A percentile compares a stretch with the other conserved stretches of the same genome.
These are phyloP conservation scores for Drosophila pseudoananassae DNA, from an alignment of 1,140 invertebrate genomes.

Conservation along the genomic window DNA sequence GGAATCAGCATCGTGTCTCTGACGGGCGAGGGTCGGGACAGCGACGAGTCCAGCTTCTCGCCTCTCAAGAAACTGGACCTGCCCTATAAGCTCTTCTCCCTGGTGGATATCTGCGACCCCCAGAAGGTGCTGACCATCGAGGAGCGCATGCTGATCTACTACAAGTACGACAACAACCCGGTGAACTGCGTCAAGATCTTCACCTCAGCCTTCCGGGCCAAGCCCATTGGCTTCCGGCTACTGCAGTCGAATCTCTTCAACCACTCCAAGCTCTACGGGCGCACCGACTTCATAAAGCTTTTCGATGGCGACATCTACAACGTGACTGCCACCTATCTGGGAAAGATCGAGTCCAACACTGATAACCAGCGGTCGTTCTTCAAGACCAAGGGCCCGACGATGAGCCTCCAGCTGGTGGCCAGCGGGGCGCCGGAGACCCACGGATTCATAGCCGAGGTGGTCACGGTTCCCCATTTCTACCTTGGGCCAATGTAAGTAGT, in stretches of 20 bases:
- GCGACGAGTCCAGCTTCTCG: constrained; percentile 93
- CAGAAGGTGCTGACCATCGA: constrained; percentile 95
- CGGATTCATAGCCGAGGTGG: constrained; percentile 98
- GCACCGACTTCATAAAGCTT: constrained; percentile 93
- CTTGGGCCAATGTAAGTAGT: constrained; percentile 92
- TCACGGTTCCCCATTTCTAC: constrained; percentile 97
- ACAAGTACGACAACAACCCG: constrained; percentile 98
- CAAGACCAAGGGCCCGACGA: constrained; percentile 89
- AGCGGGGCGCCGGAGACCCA: constrained; percentile 96
- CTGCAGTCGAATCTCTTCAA: constrained; percentile 98
- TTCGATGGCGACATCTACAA: constrained; percentile 98
- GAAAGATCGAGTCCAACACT: constrained; percentile 89
- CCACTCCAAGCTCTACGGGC: constrained; percentile 91
- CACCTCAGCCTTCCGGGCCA: constrained; percentile 91
- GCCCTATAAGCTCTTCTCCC: constrained; percentile 97
- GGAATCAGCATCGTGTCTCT: constrained; percentile 95
- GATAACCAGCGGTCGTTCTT: constrained; percentile 91
- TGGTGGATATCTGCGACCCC: constrained; percentile 98
- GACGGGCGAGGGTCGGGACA: constrained; percentile 96
- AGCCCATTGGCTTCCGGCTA: constrained; percentile 94
- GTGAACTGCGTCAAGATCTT: constrained; percentile 99
- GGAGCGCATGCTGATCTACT: constrained; percentile 96
- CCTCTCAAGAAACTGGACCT: constrained; percentile 93
- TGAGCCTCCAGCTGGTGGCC: constrained; percentile 96
- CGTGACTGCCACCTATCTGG: constrained; percentile 89